A percentile compares a stretch with the other conserved stretches of the same genome.
phyloP scores from a whole-genome alignment of 2,113 vertebrate genomes.

The Clupea harengus region DNA sequence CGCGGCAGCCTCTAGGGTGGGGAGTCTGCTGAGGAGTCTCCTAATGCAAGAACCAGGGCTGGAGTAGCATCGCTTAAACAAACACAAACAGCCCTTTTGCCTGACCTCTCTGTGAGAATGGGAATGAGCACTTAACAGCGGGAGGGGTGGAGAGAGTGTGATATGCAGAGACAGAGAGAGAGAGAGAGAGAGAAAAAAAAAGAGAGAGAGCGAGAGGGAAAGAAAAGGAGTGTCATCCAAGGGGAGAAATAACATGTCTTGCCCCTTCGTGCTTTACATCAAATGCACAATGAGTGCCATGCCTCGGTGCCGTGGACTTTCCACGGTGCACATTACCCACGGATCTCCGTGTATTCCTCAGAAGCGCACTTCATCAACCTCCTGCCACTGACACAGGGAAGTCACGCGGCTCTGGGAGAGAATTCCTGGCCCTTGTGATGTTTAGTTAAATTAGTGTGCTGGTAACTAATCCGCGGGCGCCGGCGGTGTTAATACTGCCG shows the following conservation, averaged over 20 bases:
- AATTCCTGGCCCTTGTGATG: constrained; percentile 23
- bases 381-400: neutral
- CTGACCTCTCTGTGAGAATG: neutral
- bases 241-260: neutral
- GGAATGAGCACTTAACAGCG: neutral
- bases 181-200: neutral
- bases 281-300: neutral
- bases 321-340: constrained; percentile 19
- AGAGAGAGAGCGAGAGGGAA: neutral
- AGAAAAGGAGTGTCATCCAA: neutral
- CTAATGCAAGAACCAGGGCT: constrained; percentile 12
- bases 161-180: constrained; percentile 21
- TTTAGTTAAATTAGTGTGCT: constrained; percentile 40
- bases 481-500: constrained; percentile 25
- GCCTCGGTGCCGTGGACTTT: neutral
- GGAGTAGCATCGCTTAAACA: constrained; percentile 30
- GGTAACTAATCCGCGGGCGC: constrained; percentile 21
- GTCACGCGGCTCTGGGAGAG: neutral
- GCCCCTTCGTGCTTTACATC: neutral
- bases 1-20: neutral
- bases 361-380: neutral
- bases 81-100: constrained; percentile 31
- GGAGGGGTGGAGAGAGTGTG: constrained; percentile 18
- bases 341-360: constrained; percentile 19
- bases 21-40: neutral